Evolutionary conservation across 1,140 invertebrate species (phyloP), one percentile per base, ranked within the genome.

Genomic region (Drosophila arawakana): DNA sequence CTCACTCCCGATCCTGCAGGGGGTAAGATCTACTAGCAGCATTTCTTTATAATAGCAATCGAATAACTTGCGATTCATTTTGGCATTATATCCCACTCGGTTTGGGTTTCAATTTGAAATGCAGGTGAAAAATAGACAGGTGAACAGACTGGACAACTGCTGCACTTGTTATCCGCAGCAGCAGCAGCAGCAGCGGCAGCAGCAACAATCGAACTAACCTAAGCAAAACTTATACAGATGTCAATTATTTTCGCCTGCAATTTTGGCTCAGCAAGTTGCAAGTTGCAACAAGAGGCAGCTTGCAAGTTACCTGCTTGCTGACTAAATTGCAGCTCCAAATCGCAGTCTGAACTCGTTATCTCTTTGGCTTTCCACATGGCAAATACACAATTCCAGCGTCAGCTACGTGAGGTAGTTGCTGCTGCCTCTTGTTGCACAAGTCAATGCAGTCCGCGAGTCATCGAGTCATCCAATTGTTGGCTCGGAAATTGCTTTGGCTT

Each of bases 171-270:
- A 78, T 71, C 76, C 76, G 52, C 18, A 43, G 13, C 35, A 34
- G n/a, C 18, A 43, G 13, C 35, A 34, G n/a, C 60, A 44, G 15
- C 15, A 15, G 15, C 15, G 15, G 15, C 15, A 34, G n/a, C 11
- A 52, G 2, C 49, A 34, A 11, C 60, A 44, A 43, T 50, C 13
- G 34, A 69, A 41, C 66, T 60, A 46, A 58, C 9, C 65, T 67
- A 57, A 58, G 35, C 37, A 37, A 35, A 77, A 73, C 80, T 81
- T 83, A 80, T 89, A 89, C 84, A 89, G 84, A 76, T 89, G 84
- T 89, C 84, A 89, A 89, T 89, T 89, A 89, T 89, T 89, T 89
- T 84, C 46, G 84, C 80, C 71, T 57, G 80, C 83, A 86, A 83
- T 86, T 81, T 86, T 58, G 69, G 82, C 47, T 35, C 13, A n/a